A percentile compares a stretch with the other conserved stretches of the same genome.
Conservation (phyloP, 1,140 invertebrate genomes). For the Drosophila kurseongensis region DNA sequence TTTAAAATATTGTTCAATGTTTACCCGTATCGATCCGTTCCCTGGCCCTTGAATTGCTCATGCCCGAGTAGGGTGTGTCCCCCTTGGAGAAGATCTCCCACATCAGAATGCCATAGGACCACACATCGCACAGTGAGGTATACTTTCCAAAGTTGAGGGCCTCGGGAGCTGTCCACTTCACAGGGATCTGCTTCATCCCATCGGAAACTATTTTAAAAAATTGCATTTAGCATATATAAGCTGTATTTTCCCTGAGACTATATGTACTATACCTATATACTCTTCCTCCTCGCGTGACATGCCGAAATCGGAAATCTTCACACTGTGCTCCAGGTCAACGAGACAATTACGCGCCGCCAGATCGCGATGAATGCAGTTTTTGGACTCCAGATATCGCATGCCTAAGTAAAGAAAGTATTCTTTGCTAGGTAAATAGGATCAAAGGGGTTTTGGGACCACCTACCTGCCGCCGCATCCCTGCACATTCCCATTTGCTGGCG, state of each 20-base stretch:
- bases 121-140: constrained; percentile 98
- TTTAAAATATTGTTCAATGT: not conserved
- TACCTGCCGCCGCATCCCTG: constrained; percentile 94
- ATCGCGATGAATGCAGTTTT: constrained; percentile 98
- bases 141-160: constrained; percentile 98
- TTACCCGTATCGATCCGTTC: constrained; percentile 97
- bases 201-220: constrained; percentile 90
- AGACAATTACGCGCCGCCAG: constrained; percentile 97
- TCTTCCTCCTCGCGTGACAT: constrained; percentile 99
- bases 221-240: not conserved
- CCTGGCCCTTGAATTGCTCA: constrained; percentile 95
- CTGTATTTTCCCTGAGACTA: not conserved
- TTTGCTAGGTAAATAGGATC: not conserved
- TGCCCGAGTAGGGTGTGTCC: constrained; percentile 96
- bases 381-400: constrained; percentile 98
- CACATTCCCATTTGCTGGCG: constrained; percentile 95
- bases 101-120: constrained; percentile 98
- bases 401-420: constrained; percentile 53
- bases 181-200: constrained; percentile 99
- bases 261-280: constrained; percentile 88
- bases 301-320: constrained; percentile 99
- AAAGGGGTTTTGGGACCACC: not conserved
- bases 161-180: constrained; percentile 99
- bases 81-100: constrained; percentile 99
- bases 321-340: constrained; percentile 91